A percentile compares a stretch with the other conserved stretches of the same genome.
Conservation (phyloP, 2,888 invertebrate species). For the Flexamia atlantica region DNA sequence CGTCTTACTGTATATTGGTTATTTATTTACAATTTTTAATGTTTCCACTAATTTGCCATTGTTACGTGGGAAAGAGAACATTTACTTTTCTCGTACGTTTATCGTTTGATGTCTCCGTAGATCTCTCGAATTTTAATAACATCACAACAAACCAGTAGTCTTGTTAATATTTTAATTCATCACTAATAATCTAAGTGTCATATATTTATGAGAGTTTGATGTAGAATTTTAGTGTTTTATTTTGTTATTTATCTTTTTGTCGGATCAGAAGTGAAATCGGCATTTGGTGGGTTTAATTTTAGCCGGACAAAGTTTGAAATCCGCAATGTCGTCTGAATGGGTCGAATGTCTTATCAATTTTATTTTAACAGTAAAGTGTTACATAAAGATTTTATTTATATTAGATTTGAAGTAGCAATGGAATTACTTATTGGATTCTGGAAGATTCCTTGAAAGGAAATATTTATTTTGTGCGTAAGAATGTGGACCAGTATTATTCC, state of each 20-base stretch:
- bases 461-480: no score
- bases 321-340: neutral
- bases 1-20: neutral
- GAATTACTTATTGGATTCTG: neutral
- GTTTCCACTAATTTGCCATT: neutral
- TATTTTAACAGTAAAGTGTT: neutral
- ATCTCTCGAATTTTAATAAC: constrained; percentile 36
- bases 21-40: constrained; percentile 11
- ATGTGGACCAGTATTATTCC: no score
- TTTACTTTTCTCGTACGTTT: neutral
- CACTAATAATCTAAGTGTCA: constrained; percentile 32
- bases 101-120: constrained; percentile 19
- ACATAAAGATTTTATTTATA: neutral
- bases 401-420: constrained; percentile 17
- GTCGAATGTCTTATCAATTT: neutral
- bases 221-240: constrained; percentile 13
- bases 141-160: constrained; percentile 36
- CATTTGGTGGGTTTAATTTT: constrained; percentile 2
- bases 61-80: neutral
- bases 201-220: constrained; percentile 25
- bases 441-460: no score
- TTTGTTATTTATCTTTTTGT: constrained; percentile 12
- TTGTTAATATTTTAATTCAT: constrained; percentile 42
- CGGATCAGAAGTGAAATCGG: neutral
- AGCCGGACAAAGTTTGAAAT: neutral